Percentiles rank a stretch among this genome's conserved stretches.
Evolutionary conservation across 1,140 invertebrate species (phyloP).

Genomic region (Elymnias hypermnestra): DNA sequence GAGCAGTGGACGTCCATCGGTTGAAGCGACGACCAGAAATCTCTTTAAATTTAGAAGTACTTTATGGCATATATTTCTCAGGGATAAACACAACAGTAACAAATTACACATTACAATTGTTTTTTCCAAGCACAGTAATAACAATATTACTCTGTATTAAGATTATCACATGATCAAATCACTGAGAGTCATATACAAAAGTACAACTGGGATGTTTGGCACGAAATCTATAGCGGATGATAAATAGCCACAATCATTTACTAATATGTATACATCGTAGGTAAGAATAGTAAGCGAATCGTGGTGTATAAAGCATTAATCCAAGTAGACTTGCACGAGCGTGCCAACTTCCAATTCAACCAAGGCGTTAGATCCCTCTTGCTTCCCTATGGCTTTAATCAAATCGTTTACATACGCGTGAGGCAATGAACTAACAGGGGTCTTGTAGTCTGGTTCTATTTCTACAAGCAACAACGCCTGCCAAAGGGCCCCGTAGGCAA

Average conservation of each 20-base stretch:
- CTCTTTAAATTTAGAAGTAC: too few relatives aligned
- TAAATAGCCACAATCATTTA: conserved; percentile 40
- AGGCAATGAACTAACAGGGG: conserved; percentile 37
- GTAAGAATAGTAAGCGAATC: conserved; percentile 36
- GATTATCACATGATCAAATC: conserved; percentile 29
- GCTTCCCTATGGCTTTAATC: conserved; percentile 22
- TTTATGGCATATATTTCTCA: too few relatives aligned
- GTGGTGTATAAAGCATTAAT: conserved; percentile 53
- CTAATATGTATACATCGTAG: conserved; percentile 31
- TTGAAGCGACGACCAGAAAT: too few relatives aligned
- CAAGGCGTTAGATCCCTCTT: conserved; percentile 26
- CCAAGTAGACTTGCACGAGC: conserved; percentile 36
- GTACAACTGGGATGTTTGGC: conserved; percentile 36
- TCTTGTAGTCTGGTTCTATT: conserved; percentile 33
- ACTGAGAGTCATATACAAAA: conserved; percentile 29
- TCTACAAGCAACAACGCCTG: conserved; percentile 42
- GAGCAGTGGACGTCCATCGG: too few relatives aligned
- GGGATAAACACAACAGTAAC: too few relatives aligned
- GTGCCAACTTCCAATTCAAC: conserved; percentile 42
- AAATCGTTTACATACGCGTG: conserved; percentile 21
- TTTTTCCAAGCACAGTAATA: too few relatives aligned
- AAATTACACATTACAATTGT: too few relatives aligned
- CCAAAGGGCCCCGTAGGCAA: conserved; percentile 40
- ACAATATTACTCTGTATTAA: too few relatives aligned
- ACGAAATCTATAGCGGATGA: conserved; percentile 29